Evolutionary conservation across 35 echinoderm and acorn worm genomes (phyloP).

Genomic region (Diadema setosum): DNA sequence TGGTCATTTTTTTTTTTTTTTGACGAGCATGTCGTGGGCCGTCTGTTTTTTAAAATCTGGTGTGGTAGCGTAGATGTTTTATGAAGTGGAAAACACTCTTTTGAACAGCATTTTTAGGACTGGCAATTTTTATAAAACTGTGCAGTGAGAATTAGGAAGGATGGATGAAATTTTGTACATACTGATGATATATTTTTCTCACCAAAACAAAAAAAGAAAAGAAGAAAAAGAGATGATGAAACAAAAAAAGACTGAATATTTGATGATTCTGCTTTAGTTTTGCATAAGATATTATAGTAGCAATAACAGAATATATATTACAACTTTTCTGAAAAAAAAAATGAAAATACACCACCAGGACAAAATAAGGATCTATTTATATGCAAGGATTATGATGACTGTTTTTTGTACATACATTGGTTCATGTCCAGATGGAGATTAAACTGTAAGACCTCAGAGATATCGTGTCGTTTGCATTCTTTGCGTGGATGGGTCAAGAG

Average conservation of each 20-base stretch:
- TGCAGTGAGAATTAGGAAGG: no score
- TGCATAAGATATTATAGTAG: neutral
- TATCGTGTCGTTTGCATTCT: no score
- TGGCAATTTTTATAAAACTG: no score
- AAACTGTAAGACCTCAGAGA: no score
- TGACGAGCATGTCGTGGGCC: no score
- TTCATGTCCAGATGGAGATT: neutral
- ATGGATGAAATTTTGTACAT: conserved; percentile 14
- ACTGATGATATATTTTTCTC: conserved; percentile 4
- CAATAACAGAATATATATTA: neutral
- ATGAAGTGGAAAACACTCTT: no score
- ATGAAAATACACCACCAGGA: conserved; percentile 18
- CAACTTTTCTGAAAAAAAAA: no score
- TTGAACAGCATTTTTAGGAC: no score
- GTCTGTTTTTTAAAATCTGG: no score
- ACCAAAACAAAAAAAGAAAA: neutral
- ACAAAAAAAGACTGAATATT: neutral
- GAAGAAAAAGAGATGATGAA: neutral
- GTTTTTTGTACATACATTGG: conserved; percentile 23
- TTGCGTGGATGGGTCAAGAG: no score
- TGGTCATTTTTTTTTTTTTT: no score
- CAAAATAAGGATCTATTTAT: neutral
- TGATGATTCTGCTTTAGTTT: neutral
- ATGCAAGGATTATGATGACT: conserved; percentile 11
- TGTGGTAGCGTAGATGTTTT: no score